Evolutionary conservation across 2,888 invertebrate species (phyloP).

Genomic region (Gastracanthus pulcherrimus): DNA sequence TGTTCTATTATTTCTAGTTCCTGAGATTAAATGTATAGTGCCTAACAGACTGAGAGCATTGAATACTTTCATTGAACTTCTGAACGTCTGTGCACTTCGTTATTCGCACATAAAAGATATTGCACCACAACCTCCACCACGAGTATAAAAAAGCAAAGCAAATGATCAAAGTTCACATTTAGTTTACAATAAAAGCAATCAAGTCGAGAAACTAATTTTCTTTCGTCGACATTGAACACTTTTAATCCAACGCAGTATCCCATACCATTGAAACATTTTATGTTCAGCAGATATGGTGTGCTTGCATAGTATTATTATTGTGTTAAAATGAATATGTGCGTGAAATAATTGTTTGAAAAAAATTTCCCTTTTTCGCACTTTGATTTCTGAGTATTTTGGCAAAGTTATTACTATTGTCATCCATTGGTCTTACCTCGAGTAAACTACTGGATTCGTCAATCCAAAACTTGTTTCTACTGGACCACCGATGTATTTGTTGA

Average conservation of each 20-base stretch:
- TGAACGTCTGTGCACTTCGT: not conserved
- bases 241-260: not conserved
- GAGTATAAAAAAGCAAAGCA: constrained; percentile 47
- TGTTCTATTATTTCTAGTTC: not conserved
- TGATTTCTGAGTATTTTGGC: constrained; percentile 45
- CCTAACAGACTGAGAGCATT: not conserved
- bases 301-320: constrained; percentile 1
- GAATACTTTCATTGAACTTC: not conserved
- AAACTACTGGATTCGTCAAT: constrained; percentile 79
- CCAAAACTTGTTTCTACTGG: constrained; percentile 79
- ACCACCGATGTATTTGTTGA: constrained; percentile 80
- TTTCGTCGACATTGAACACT: constrained; percentile 4
- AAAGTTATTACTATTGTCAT: constrained; percentile 36
- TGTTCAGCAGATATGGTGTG: not conserved
- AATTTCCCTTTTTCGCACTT: constrained; percentile 8
- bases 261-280: constrained; percentile 30
- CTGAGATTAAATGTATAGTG: constrained; percentile 7
- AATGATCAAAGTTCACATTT: constrained; percentile 27
- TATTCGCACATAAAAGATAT: constrained; percentile 29
- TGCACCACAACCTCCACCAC: constrained; percentile 46
- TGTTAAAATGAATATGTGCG: constrained; percentile 22
- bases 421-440: constrained; percentile 80
- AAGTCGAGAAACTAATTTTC: not conserved
- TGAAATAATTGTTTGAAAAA: constrained; percentile 22
- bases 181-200: constrained; percentile 28